Conservation (phyloP, 2,888 invertebrate genomes). For the Antheraea yamamai region DNA sequence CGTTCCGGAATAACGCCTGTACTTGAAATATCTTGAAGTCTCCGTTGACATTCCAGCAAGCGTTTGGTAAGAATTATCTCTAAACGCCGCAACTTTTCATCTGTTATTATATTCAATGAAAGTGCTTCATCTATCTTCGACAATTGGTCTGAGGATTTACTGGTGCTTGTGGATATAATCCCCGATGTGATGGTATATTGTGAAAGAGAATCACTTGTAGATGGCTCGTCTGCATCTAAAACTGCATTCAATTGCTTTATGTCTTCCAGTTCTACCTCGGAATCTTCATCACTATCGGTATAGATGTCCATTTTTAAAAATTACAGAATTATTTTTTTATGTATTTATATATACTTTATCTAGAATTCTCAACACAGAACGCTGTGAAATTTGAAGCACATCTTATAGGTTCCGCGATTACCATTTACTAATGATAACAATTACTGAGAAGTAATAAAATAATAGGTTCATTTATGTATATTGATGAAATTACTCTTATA, state of each 20-base stretch:
- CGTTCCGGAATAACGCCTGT: slow-evolving; percentile 29
- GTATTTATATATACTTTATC: no score
- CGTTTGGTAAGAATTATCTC: slow-evolving; percentile 53
- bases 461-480: no score
- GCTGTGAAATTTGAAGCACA: no score
- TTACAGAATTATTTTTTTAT: no score
- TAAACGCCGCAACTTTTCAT: slow-evolving; percentile 55
- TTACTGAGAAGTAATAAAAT: no score
- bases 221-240: slow-evolving; percentile 39
- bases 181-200: slow-evolving; percentile 26
- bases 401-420: no score
- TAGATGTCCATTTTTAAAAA: slow-evolving; percentile 34
- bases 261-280: slow-evolving; percentile 45
- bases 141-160: slow-evolving; percentile 32
- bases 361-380: no score
- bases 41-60: slow-evolving; percentile 59
- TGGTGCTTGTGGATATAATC: slow-evolving; percentile 23
- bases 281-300: slow-evolving; percentile 47
- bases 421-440: no score
- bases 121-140: slow-evolving; percentile 53
- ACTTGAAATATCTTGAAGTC: slow-evolving; percentile 42
- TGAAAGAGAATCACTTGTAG: slow-evolving; percentile 28
- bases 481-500: no score
- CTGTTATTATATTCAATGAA: slow-evolving; percentile 62
- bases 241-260: slow-evolving; percentile 43